phyloP scores from a whole-genome alignment of 1,140 invertebrate species.

The Brachionus rubens region DNA sequence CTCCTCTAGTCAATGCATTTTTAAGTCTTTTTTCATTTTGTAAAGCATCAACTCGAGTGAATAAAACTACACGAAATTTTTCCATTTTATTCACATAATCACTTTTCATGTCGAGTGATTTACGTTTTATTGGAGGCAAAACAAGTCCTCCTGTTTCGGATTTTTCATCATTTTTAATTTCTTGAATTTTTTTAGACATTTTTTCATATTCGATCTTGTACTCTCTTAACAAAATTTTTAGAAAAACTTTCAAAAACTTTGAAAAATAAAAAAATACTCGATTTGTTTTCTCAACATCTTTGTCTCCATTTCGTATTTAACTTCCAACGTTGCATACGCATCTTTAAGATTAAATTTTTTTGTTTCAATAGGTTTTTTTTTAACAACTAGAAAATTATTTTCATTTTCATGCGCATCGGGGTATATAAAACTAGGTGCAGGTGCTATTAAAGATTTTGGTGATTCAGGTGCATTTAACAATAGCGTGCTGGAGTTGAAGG shows the following conservation, averaged over 20 bases:
- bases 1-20: constrained; percentile 53
- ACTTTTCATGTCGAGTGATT: constrained; percentile 50
- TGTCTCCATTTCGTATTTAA: background rate
- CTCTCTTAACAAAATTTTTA: constrained; percentile 51
- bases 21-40: constrained; percentile 59
- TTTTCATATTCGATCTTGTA: constrained; percentile 54
- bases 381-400: background rate
- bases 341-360: background rate
- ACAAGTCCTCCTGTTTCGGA: constrained; percentile 5
- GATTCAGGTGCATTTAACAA: background rate
- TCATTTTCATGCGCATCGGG: no score
- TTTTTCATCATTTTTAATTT: background rate
- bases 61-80: no score
- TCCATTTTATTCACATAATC: no score
- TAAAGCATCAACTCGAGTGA: constrained; percentile 58
- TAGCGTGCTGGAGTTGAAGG: background rate
- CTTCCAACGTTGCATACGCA: background rate
- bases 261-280: background rate
- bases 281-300: background rate
- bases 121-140: constrained; percentile 6
- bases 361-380: background rate
- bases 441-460: background rate
- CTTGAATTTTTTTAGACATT: constrained; percentile 50
- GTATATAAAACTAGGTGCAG: no score
- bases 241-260: background rate